Evolutionary conservation across 2,797 vertebrate species (phyloP), one percentile per base, ranked within the genome.

Genomic region (Enteromius thamalakanensis): DNA sequence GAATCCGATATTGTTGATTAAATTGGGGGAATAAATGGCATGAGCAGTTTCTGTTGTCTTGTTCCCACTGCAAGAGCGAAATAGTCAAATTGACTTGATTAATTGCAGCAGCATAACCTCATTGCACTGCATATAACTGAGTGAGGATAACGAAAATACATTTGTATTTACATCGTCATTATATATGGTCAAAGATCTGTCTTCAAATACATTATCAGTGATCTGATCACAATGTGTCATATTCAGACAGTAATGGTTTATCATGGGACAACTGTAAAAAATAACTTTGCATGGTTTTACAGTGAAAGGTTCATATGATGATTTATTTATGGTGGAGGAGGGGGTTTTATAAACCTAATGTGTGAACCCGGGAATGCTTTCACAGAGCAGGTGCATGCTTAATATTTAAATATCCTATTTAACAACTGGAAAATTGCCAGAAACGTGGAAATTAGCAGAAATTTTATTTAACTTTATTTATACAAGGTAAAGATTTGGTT

Each of bases 81-180:
- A 29, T 3, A 19, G 15, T 29, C 37, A 76, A 60, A 76, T 60
- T 42, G 74, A 17, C 51, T 40, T 58, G 74, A 76, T 60, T 76
- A 76, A 76, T 42, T 60, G 34, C n/a, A 42, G 74, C 55, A 55
- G 53, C 6, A n/a, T 60, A 76, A 76, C 53, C 74, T 76, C 53
- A 76, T 19, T 42, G 55, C 53, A 76, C 53, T 60, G 74, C 53
- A 76, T 76, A 76, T n/a, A 76, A 53, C 74, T 11, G 53, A 76
- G 32, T 26, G n/a, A 76, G 53, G 74, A 60, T 26, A 76, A 42
- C 37, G 0, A 76, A 58, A 42, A 76, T 10, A 8, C 53, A 60
- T 60, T 19, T 60, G 74, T 55, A 76, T 60, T 60, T 42, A 60
- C 1, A 76, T 76, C 53, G 42, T 60, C n/a, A 60, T 45, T 76